phyloP scores from a whole-genome alignment of 2,888 invertebrate species.

The Zygaena filipendulae region DNA sequence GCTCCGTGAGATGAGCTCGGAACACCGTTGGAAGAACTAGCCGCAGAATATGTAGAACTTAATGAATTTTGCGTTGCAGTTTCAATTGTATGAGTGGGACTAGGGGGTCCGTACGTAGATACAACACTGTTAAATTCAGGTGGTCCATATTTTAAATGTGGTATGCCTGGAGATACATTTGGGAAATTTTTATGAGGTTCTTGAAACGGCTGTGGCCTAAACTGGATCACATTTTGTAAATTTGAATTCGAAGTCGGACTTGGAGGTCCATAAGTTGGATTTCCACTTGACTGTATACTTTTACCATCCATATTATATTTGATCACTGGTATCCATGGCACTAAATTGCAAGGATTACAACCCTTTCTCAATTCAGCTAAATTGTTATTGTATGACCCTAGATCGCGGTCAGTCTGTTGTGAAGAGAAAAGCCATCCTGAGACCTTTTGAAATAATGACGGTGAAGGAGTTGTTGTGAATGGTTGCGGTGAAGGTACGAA shows the following conservation, averaged over 20 bases:
- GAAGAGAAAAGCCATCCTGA: constrained; percentile 72
- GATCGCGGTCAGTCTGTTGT: constrained; percentile 36
- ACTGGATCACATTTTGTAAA: constrained; percentile 28
- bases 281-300: constrained; percentile 33
- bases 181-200: constrained; percentile 15
- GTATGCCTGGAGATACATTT: constrained; percentile 26
- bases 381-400: constrained; percentile 25
- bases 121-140: too few relatives aligned
- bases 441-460: constrained; percentile 69
- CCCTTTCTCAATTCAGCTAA: constrained; percentile 55
- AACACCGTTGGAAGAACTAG: constrained; percentile 22
- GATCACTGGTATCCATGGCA: constrained; percentile 84
- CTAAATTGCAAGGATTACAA: constrained; percentile 82
- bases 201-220: constrained; percentile 32
- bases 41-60: constrained; percentile 35
- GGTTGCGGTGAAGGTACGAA: constrained; percentile 56
- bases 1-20: constrained; percentile 17
- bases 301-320: constrained; percentile 51
- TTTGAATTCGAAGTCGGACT: constrained; percentile 41
- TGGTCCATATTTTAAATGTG: constrained; percentile 38
- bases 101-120: too few relatives aligned
- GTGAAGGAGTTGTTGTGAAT: constrained; percentile 46
- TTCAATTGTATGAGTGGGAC: constrained; percentile 37
- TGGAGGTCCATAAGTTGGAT: constrained; percentile 51
- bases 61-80: constrained; percentile 39